Conservation (phyloP, 2,113 vertebrate genomes). For the Corythornis vintsioides region DNA sequence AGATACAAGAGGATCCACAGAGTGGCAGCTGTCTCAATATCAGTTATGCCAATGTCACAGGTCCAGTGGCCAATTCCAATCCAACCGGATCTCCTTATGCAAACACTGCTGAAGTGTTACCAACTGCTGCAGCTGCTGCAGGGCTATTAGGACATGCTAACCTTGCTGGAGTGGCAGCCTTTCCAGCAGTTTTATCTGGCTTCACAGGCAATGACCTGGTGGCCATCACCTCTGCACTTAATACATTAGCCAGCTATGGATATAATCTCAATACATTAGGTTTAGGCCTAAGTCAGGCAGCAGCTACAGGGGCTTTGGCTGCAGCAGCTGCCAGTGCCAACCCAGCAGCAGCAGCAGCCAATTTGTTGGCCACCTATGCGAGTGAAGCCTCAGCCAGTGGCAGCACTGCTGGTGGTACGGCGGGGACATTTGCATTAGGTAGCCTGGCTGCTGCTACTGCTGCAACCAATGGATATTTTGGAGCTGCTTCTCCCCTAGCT, state of each 20-base stretch:
- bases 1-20: constrained; percentile 91
- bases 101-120: constrained; percentile 90
- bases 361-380: constrained; percentile 88
- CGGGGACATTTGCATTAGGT: constrained; percentile 88
- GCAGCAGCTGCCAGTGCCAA: constrained; percentile 89
- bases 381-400: constrained; percentile 87
- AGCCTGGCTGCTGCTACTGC: constrained; percentile 90
- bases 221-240: constrained; percentile 91
- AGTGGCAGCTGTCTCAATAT: constrained; percentile 91
- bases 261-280: constrained; percentile 90
- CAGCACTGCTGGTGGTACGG: constrained; percentile 84
- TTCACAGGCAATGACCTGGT: constrained; percentile 90
- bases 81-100: constrained; percentile 90
- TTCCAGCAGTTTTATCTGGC: constrained; percentile 87
- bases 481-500: constrained; percentile 88
- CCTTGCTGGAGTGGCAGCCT: constrained; percentile 87
- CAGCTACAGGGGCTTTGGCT: constrained; percentile 87
- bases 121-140: constrained; percentile 86
- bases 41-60: constrained; percentile 90
- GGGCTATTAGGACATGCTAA: constrained; percentile 88
- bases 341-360: constrained; percentile 88
- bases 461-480: constrained; percentile 89
- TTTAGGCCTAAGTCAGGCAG: constrained; percentile 87
- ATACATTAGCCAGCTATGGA: constrained; percentile 89
- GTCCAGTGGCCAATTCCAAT: constrained; percentile 90